Base-by-base conservation (phyloP, 2,113 vertebrate genomes). In the Nanorana parkeri region DNA sequence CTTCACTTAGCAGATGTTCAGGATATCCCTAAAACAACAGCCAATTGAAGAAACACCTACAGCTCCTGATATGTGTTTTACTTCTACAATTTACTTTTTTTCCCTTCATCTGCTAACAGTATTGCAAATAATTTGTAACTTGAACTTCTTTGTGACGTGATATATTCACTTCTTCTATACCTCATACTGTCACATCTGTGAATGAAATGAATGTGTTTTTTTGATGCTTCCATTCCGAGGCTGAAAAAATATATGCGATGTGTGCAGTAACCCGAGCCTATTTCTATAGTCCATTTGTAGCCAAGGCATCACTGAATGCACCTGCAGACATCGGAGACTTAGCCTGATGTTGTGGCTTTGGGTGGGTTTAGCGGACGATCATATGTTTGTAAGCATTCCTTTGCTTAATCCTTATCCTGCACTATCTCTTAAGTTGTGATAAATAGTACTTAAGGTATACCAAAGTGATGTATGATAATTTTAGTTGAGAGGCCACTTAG, bases 1-100 rank as follows among this genome's bases (percentile, higher is more conserved):
- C 92, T 99, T 26, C 97, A 99, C 76, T 91, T 99, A 71, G 94
- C 98, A 1, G 98, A 99, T 89, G 92, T 89, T 86, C 97, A 99
- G 82, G 97, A 98, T 83, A 91, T 95, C 85, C 94, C 95, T n/a
- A 94, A 93, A 86, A 88, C 95, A 32, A 91, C 95, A 77, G 91
- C 91, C 3, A 87, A 92, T 83, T 98, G 92, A 97, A 58, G 69
- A 68, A 47, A 47, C 13, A 47, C 41, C 6, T 1, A 47, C 41
- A 47, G 6, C 41, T 47, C 60, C 3, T 54, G 32, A 24, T 36
- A 36, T 36, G 32, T 36, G 56, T 1, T 20, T 5, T 78, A 20
- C 41, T 51, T 54, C n/a, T 52, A 6, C n/a, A 28, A 6, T 41
- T 2, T 20, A 51, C 56, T 68, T n/a, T 67, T 15, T 51, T 36